Conservation (phyloP, 2,113 vertebrate species). For the Neodontobutis hainanensis region DNA sequence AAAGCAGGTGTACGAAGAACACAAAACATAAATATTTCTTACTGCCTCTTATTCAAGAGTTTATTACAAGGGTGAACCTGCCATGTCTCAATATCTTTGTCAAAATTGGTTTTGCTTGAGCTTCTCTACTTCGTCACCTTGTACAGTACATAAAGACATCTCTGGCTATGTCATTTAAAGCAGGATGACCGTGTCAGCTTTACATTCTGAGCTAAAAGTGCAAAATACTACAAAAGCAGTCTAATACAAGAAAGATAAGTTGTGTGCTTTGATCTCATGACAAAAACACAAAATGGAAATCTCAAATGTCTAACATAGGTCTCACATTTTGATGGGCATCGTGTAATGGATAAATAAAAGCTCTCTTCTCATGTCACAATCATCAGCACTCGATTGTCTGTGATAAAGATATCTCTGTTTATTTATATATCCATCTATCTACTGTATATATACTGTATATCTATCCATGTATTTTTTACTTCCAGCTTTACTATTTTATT, state of each 20-base stretch:
- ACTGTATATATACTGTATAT: conserved; percentile 31
- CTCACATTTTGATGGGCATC: conserved; percentile 56
- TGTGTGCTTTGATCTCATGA: conserved; percentile 32
- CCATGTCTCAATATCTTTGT: conserved; percentile 10
- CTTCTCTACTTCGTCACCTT: conserved; percentile 28
- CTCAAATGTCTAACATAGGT: conserved; percentile 21
- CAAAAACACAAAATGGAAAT: conserved; percentile 35
- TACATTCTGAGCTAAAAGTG: conserved; percentile 73
- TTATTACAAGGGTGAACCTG: conserved; percentile 19
- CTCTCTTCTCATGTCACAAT: conserved; percentile 57
- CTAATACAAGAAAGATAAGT: conserved; percentile 9
- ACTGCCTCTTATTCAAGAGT: conserved; percentile 2
- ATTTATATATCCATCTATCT: conserved; percentile 45
- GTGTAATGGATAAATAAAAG: conserved; percentile 55
- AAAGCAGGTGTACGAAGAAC: neutral
- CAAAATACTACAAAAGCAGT: conserved; percentile 63
- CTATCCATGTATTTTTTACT: conserved; percentile 23
- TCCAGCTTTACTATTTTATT: conserved; percentile 63
- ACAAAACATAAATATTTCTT: conserved; percentile 10
- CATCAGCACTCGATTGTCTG: conserved; percentile 73
- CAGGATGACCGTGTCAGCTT: conserved; percentile 22
- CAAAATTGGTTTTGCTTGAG: neutral
- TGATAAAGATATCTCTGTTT: conserved; percentile 72
- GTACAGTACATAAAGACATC: conserved; percentile 2
- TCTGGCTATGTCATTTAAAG: conserved; percentile 13